Conservation (phyloP, 37 sponge, comb jelly and placozoan genomes). For the Amphimedon queenslandica region DNA sequence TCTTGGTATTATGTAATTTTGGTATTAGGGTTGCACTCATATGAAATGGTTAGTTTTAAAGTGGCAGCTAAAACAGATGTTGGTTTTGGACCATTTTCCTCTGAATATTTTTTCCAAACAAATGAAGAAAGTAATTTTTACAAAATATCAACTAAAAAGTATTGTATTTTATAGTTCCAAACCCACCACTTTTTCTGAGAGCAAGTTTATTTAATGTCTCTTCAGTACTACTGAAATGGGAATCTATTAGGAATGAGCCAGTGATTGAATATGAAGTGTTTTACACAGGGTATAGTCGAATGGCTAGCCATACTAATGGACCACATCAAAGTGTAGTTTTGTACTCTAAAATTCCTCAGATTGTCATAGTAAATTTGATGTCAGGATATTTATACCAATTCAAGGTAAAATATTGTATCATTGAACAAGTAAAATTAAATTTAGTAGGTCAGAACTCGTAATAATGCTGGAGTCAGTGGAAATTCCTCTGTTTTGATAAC, state of each 20-base stretch:
- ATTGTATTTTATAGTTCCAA: neutral
- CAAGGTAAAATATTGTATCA: too few species aligned
- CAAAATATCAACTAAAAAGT: neutral
- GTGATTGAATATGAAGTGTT: constrained; percentile 22
- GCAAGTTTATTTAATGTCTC: neutral
- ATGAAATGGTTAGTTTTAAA: neutral
- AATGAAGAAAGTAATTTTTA: neutral
- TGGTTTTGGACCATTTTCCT: constrained; percentile 10
- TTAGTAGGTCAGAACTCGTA: neutral
- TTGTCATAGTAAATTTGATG: neutral
- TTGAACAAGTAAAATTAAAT: neutral
- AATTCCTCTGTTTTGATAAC: neutral
- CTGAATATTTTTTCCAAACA: neutral
- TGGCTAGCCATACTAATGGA: neutral
- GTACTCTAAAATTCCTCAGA: neutral
- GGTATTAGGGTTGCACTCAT: neutral
- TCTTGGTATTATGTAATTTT: neutral
- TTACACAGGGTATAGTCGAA: constrained; percentile 17
- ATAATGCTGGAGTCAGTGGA: neutral
- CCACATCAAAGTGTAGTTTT: neutral
- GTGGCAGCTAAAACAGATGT: constrained; percentile 9
- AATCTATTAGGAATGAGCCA: constrained; percentile 10
- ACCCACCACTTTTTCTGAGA: neutral
- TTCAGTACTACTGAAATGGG: constrained; percentile 9
- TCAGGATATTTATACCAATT: constrained; percentile 11